Evolutionary conservation across 2,797 vertebrate genomes (phyloP), one percentile per base, ranked within the genome.

Genomic region (Fistularia commersonii): DNA sequence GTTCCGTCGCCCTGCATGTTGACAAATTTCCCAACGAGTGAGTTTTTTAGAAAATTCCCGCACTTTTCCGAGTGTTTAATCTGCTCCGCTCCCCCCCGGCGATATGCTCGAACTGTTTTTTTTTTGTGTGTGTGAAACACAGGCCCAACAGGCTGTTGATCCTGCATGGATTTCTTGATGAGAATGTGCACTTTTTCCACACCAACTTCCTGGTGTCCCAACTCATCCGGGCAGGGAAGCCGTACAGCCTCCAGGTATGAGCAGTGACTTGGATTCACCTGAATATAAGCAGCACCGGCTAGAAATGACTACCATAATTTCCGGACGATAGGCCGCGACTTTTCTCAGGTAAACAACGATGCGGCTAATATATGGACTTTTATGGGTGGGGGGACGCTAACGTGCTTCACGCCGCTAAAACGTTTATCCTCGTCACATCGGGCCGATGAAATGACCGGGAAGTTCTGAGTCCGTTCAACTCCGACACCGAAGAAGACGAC

Each of bases 141-240:
- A 98, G 96, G 87, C 95, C 96, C 70, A 96, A 98, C 83, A 93
- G 95, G 64, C 79, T 98, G 80, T 86, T 98, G 72, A 98, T 98
- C 79, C 92, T 98, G 60, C 95, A 98, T 8, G 96, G 96, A 34
- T 98, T 98, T 82, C 91, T 98, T 40, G 96, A 98, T 58, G 96
- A 98, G 83, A 98, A 98, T 1, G 96, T 98, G 84, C 96, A 98
- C 91, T 98, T 98, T 91, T 98, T 98, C 82, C 96, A 98, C 88
- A 98, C 95, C 10, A 98, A 96, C 79, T 97, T 97, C 86, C 88
- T 98, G 57, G 94, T 98, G 54, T 97, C 96, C 39, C 95, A 98
- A 77, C 91, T 98, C 55, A 96, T 98, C 85, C 92, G 94, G 46
- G 95, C 93, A 32, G 96, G 96, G 40, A 98, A 98, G 73, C 95